Conservation (phyloP, 2,888 invertebrate species). For the Mesorhabditis belari region DNA sequence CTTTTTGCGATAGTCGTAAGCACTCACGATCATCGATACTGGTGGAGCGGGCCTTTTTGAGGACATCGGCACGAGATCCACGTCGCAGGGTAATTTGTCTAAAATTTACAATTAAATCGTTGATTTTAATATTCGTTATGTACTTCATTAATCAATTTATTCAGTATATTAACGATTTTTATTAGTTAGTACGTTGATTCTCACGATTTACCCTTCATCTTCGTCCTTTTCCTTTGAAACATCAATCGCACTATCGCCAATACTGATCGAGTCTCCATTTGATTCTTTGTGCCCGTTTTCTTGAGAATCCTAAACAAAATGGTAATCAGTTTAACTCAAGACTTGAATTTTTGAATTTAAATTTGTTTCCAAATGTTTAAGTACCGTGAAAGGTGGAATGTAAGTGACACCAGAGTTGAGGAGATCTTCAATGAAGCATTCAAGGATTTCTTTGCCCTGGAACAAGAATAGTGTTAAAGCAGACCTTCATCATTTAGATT, state of each 20-base stretch:
- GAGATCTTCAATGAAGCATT: slow-evolving; percentile 75
- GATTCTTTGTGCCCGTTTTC: not conserved
- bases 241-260: slow-evolving; percentile 41
- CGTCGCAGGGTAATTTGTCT: not conserved
- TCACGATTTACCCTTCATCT: slow-evolving; percentile 6
- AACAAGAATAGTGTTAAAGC: slow-evolving; percentile 15
- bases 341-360: no score
- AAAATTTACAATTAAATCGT: no score
- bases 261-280: slow-evolving; percentile 11
- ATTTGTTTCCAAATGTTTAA: slow-evolving; percentile 1
- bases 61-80: not conserved
- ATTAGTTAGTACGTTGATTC: no score
- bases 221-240: slow-evolving; percentile 25
- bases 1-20: no score
- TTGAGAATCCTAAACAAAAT: not conserved
- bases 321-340: not conserved
- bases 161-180: no score
- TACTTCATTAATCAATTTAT: no score
- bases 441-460: slow-evolving; percentile 86
- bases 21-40: not conserved
- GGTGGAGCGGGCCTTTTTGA: not conserved
- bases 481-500: not conserved
- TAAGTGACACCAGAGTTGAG: slow-evolving; percentile 68
- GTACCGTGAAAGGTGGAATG: slow-evolving; percentile 58
- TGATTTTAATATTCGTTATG: no score